phyloP scores from a whole-genome alignment of 1,140 invertebrate genomes.

The Leptopilina boulardi region DNA sequence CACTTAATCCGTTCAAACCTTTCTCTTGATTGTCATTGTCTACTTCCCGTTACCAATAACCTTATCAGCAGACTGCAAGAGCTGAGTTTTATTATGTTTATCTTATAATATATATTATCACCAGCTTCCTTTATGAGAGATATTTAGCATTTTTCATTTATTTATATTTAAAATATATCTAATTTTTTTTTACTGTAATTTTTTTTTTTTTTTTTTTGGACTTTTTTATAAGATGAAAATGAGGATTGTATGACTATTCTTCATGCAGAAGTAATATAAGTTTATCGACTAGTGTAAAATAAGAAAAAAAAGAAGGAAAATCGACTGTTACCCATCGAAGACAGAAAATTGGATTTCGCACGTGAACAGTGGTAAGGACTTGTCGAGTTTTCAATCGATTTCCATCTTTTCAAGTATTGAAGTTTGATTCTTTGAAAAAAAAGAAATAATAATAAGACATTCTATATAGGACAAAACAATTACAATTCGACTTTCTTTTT shows the following conservation, averaged over 20 bases:
- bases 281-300: constrained; percentile 11
- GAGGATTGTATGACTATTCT: background rate
- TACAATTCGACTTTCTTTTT: too few species aligned
- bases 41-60: constrained; percentile 63
- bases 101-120: constrained; percentile 6
- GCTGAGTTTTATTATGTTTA: constrained; percentile 23
- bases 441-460: background rate
- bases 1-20: constrained; percentile 26
- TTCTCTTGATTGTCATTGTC: constrained; percentile 60
- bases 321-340: constrained; percentile 8
- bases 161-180: background rate
- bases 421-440: constrained; percentile 3
- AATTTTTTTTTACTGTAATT: constrained; percentile 3
- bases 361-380: constrained; percentile 16
- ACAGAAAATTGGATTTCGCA: constrained; percentile 32
- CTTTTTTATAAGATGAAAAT: background rate
- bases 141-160: background rate
- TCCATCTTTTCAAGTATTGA: constrained; percentile 3
- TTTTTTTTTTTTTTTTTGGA: background rate
- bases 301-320: background rate
- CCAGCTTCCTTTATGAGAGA: background rate
- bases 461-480: background rate
- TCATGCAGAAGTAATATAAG: constrained; percentile 1
- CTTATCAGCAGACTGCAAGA: constrained; percentile 59
- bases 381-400: constrained; percentile 31